Percentiles rank a stretch among this genome's conserved stretches.
Evolutionary conservation across 2,113 vertebrate genomes (phyloP).

Genomic region (Phoxinus phoxinus): DNA sequence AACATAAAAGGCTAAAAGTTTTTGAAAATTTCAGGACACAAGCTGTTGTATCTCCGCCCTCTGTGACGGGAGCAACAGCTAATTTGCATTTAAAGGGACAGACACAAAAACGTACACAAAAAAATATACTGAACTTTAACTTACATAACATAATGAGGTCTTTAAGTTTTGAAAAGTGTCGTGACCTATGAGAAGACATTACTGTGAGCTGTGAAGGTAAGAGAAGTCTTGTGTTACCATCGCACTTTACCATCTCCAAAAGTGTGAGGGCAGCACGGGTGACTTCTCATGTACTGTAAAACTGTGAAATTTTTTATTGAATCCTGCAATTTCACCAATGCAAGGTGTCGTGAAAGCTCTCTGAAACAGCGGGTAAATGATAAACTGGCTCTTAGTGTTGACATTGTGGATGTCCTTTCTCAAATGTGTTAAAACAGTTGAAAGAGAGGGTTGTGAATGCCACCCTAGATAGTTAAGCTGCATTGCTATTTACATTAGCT

Average conservation of each 20-base stretch:
- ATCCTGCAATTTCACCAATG: background rate
- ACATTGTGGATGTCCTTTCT: constrained; percentile 9
- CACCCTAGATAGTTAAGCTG: background rate
- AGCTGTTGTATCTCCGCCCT: no score
- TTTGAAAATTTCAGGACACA: no score
- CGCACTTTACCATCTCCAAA: background rate
- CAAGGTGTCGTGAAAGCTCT: background rate
- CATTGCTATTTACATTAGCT: background rate
- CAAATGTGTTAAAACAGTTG: background rate
- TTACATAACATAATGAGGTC: background rate
- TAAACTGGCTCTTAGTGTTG: background rate
- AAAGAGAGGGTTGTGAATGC: background rate
- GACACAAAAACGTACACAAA: no score
- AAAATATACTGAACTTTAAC: background rate
- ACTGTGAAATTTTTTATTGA: background rate
- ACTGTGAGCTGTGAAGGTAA: background rate
- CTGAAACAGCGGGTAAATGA: background rate
- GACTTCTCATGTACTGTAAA: constrained; percentile 18
- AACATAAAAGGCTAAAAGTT: no score
- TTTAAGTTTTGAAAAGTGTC: constrained; percentile 1
- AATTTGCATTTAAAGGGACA: no score
- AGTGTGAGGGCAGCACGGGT: background rate
- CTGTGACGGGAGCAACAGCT: no score
- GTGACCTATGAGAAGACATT: background rate
- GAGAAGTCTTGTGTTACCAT: background rate